These are phyloP conservation scores for Caenorhabditis sp. DNA, from an alignment of 2,888 invertebrate genomes.

Conservation along the genomic window DNA sequence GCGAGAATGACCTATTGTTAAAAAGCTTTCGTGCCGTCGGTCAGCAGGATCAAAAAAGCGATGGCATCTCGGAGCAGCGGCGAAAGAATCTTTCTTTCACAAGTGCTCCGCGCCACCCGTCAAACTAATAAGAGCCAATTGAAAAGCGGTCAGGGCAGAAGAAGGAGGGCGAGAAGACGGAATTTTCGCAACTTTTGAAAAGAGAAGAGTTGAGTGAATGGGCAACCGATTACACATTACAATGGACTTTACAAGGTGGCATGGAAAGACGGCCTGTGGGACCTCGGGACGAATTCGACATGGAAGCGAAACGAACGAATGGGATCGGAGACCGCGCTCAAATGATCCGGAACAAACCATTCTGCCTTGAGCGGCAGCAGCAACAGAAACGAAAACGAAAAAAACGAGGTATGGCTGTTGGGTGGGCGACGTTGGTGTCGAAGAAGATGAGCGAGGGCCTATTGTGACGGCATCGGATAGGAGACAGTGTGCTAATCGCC, in stretches of 20 bases:
- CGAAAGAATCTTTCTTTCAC: conserved; percentile 33
- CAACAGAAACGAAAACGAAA: no score
- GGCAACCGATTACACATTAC: conserved; percentile 30
- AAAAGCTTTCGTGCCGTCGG: conserved; percentile 15
- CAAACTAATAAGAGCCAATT: conserved; percentile 58
- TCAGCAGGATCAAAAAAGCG: conserved; percentile 20
- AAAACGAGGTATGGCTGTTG: conserved; percentile 39
- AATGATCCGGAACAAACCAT: conserved; percentile 48
- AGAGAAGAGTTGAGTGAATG: conserved; percentile 18
- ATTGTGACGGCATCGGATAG: conserved; percentile 23
- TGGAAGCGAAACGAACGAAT: conserved; percentile 11
- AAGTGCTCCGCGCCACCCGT: conserved; percentile 45
- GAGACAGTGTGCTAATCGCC: conserved; percentile 1
- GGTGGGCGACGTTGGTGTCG: conserved; percentile 8
- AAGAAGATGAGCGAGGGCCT: neutral
- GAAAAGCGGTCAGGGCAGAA: conserved; percentile 28
- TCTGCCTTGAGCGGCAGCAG: conserved; percentile 5
- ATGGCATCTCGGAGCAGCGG: conserved; percentile 27
- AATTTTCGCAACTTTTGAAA: conserved; percentile 39
- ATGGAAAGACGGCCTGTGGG: conserved; percentile 13
- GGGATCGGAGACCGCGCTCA: conserved; percentile 29
- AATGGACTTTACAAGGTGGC: conserved; percentile 43
- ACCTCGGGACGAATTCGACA: conserved; percentile 36
- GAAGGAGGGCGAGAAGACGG: neutral
- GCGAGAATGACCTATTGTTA: conserved; percentile 20